Evolutionary conservation across 2,113 vertebrate species (phyloP), one percentile per base, ranked within the genome.

Genomic region (Antidorcas marsupialis): DNA sequence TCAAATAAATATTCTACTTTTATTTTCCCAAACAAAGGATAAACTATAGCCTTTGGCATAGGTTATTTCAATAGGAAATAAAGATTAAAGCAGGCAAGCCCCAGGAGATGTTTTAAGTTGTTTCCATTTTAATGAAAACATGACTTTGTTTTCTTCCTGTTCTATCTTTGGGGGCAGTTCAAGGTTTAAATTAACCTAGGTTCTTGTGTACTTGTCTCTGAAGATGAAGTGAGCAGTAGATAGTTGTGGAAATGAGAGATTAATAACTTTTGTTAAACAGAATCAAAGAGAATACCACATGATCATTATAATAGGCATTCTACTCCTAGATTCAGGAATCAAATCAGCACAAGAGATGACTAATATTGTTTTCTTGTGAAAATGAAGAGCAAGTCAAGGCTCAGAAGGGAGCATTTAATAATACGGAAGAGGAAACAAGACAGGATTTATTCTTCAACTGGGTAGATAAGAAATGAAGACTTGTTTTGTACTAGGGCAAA

Each of bases 31-130:
- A 43, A 36, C 57, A 89, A 57, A 93, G 76, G 57, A 85, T 43
- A 85, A 94, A 76, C 78, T 30, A 23, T 64, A 85, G 76, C 14
- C 52, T 90, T 84, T 91, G 92, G 36, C 62, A 55, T 60, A 79
- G 45, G 50, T 87, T 87, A 87, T 78, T 95, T 94, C 84, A 91
- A 78, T 74, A 81, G 71, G 74, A 95, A 97, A 91, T 90, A 79
- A 76, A 91, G 53, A 96, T 82, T 55, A 94, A 64, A 95, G 62
- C 45, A 14, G 50, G 36, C 33, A 92, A 92, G 57, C 27, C 39
- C 30, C 93, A 62, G 50, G 95, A 81, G 76, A 87, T 43, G 9
- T 93, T 85, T 87, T 83, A 94, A 76, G 21, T 50, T 55, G 59
- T 79, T 94, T 84, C 84, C 67, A 28, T 81, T 92, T 95, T 87